A percentile compares a stretch with the other conserved stretches of the same genome.
Conservation (phyloP, 2,888 invertebrate genomes). For the Argyra leucocephala region DNA sequence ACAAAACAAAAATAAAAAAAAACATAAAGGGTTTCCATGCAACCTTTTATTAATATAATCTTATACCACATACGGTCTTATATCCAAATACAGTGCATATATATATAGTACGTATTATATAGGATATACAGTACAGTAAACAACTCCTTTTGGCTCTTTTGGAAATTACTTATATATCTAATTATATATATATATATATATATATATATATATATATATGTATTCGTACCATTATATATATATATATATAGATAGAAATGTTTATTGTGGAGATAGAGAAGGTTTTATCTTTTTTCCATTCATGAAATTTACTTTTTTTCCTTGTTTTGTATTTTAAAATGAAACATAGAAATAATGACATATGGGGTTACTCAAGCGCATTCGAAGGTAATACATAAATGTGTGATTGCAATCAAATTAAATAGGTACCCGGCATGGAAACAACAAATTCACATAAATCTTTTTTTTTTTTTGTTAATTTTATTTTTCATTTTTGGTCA, state of each 20-base stretch:
- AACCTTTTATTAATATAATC: not conserved
- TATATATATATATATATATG: not conserved
- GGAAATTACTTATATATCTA: not conserved
- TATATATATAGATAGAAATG: not conserved
- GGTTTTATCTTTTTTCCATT: not conserved
- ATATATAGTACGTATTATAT: not conserved
- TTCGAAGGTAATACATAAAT: slow-evolving; percentile 4
- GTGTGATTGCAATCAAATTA: slow-evolving; percentile 6
- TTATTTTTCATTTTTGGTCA: not conserved
- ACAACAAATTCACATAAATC: slow-evolving; percentile 6
- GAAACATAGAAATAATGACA: slow-evolving; percentile 6
- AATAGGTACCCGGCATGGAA: slow-evolving; percentile 6
- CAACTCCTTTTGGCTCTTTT: not conserved
- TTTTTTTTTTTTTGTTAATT: not conserved
- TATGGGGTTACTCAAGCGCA: slow-evolving; percentile 4
- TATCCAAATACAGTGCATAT: not conserved
- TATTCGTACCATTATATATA: too few relatives aligned
- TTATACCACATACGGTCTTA: not conserved
- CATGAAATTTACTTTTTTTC: not conserved
- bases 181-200: not conserved
- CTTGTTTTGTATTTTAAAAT: not conserved
- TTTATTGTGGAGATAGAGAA: too few relatives aligned
- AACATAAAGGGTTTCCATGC: slow-evolving; percentile 2
- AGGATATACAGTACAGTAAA: not conserved
- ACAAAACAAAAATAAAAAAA: not conserved